Evolutionary conservation across 1,140 invertebrate species (phyloP).

Genomic region (Drosophila ercepeae): DNA sequence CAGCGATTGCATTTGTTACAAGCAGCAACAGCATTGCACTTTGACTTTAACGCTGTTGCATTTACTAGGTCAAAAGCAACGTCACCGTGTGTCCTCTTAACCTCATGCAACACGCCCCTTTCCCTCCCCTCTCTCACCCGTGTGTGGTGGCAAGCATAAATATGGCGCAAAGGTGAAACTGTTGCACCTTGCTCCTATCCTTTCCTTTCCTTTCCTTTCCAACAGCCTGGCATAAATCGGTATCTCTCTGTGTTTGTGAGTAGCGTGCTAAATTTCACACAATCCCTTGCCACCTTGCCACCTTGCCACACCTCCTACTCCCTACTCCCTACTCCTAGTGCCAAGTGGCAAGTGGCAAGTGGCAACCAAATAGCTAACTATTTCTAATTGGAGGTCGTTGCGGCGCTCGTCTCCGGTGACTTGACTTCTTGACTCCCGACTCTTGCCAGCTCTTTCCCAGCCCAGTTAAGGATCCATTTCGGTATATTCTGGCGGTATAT

Average conservation of each 20-base stretch:
- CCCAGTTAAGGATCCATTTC: no score
- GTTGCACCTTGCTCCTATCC: constrained; percentile 52
- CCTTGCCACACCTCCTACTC: no score
- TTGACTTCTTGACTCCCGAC: constrained; percentile 52
- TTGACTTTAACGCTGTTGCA: constrained; percentile 79
- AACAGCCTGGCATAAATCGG: constrained; percentile 65
- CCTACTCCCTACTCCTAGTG: no score
- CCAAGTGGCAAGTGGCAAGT: constrained; percentile 18
- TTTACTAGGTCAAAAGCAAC: constrained; percentile 80
- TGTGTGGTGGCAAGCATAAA: constrained; percentile 73
- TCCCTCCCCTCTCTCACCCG: not conserved
- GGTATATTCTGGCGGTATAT: not conserved
- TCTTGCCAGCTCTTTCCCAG: no score
- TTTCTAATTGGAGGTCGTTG: constrained; percentile 75
- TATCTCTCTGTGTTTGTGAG: constrained; percentile 18
- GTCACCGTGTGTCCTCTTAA: constrained; percentile 41
- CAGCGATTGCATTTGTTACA: constrained; percentile 63
- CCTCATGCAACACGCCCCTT: no score
- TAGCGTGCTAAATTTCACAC: constrained; percentile 66
- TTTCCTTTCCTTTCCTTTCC: constrained; percentile 35
- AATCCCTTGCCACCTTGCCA: constrained; percentile 4
- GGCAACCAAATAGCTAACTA: constrained; percentile 63
- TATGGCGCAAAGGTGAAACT: constrained; percentile 77
- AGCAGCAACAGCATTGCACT: constrained; percentile 59
- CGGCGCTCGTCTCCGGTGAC: constrained; percentile 45